Percentiles rank a stretch among this genome's conserved stretches.
phyloP scores from a whole-genome alignment of 2,797 vertebrate species.

The Ceyx erithaca region DNA sequence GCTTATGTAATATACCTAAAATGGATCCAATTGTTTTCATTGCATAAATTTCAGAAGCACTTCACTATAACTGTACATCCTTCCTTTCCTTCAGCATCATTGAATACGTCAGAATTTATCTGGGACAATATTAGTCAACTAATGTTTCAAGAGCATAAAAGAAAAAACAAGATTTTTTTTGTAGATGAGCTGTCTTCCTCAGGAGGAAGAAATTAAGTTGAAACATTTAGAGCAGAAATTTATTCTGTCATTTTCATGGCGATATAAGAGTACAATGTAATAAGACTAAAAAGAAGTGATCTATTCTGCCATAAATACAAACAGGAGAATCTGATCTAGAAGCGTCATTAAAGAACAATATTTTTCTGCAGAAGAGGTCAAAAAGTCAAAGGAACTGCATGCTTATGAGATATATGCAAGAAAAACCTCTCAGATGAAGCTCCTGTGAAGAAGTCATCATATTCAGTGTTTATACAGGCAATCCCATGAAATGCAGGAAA shows the following conservation, averaged over 20 bases:
- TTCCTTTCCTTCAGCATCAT: neutral
- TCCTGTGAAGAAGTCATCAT: neutral
- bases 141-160: neutral
- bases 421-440: neutral
- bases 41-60: constrained; percentile 12
- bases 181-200: neutral
- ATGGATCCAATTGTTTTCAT: neutral
- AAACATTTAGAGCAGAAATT: neutral
- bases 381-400: neutral
- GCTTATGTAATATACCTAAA: constrained; percentile 6
- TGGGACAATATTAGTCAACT: neutral
- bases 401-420: neutral
- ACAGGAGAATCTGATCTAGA: neutral
- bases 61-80: neutral
- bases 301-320: neutral
- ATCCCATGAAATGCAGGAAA: neutral
- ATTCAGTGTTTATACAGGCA: neutral
- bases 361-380: neutral
- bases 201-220: neutral
- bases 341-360: neutral
- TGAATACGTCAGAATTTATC: constrained; percentile 21
- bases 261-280: neutral
- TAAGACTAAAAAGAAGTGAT: neutral
- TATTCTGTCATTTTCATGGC: neutral
- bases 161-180: neutral